Percentiles rank a stretch among this genome's conserved stretches.
Evolutionary conservation across 2,797 vertebrate species (phyloP).

Genomic region (Linurgus olivaceus): DNA sequence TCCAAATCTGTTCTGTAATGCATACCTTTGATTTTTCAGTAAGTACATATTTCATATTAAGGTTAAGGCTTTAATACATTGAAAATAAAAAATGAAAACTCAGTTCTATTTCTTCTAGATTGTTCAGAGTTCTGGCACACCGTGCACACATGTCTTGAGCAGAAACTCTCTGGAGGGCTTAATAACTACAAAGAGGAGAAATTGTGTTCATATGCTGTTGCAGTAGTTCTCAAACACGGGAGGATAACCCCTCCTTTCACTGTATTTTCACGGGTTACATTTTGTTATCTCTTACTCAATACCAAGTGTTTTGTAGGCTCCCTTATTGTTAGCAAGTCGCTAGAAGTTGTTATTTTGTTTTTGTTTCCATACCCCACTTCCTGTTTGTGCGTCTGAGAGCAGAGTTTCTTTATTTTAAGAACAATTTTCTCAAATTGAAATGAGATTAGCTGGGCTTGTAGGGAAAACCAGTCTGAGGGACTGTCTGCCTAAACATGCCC

Average conservation of each 20-base stretch:
- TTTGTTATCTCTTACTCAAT: background rate
- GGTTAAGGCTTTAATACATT: background rate
- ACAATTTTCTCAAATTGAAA: background rate
- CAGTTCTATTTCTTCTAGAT: background rate
- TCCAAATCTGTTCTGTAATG: background rate
- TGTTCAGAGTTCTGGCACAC: background rate
- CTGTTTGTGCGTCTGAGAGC: background rate
- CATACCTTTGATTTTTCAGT: background rate
- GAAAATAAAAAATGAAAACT: background rate
- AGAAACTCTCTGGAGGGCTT: background rate
- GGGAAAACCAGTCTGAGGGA: background rate
- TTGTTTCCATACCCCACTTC: background rate
- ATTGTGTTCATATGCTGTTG: background rate
- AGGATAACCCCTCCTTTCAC: background rate
- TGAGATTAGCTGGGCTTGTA: background rate
- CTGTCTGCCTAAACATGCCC: background rate
- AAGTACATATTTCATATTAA: background rate
- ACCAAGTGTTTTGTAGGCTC: fast-evolving
- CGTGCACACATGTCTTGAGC: background rate
- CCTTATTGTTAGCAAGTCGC: background rate
- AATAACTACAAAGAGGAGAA: background rate
- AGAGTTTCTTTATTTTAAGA: background rate
- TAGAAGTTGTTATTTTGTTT: background rate
- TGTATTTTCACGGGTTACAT: background rate
- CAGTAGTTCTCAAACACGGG: background rate